Evolutionary conservation across 2,797 vertebrate genomes (phyloP).

Genomic region (Takifugu rubripes): DNA sequence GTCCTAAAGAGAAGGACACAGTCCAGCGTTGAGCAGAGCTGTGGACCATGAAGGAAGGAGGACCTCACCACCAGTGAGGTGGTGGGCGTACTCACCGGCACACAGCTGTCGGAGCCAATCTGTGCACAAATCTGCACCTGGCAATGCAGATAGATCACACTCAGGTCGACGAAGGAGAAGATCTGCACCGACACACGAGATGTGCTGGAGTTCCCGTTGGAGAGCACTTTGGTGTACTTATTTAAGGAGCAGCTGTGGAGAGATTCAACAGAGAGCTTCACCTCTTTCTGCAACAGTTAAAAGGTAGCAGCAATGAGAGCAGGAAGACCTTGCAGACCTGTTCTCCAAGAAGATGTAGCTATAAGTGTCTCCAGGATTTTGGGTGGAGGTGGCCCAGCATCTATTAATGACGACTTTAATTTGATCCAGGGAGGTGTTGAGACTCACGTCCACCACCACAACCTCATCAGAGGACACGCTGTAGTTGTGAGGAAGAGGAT

Average conservation of each 20-base stretch:
- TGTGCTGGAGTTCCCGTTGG: conserved; percentile 82
- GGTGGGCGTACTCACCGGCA: conserved; percentile 69
- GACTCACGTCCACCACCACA: conserved; percentile 80
- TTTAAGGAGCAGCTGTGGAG: conserved; percentile 81
- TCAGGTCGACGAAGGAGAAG: conserved; percentile 80
- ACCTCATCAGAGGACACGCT: conserved; percentile 78
- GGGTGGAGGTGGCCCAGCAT: conserved; percentile 88
- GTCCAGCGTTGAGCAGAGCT: background rate
- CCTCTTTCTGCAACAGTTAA: no score
- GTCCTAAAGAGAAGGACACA: conserved; percentile 43
- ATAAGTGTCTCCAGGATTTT: conserved; percentile 52
- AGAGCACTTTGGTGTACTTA: conserved; percentile 71
- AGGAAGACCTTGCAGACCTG: conserved; percentile 68
- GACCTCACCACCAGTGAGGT: background rate
- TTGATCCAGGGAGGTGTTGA: conserved; percentile 74
- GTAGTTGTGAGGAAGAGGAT: conserved; percentile 79
- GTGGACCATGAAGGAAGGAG: background rate
- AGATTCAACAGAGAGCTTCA: background rate
- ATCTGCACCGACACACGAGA: conserved; percentile 83
- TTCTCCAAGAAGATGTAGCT: conserved; percentile 78
- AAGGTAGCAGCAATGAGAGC: no score
- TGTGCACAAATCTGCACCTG: conserved; percentile 82
- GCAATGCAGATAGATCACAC: conserved; percentile 87
- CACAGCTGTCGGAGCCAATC: conserved; percentile 68
- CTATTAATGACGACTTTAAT: conserved; percentile 83